phyloP scores from a whole-genome alignment of 35 echinoderm and acorn worm species.

The Heliocidaris tuberculata region DNA sequence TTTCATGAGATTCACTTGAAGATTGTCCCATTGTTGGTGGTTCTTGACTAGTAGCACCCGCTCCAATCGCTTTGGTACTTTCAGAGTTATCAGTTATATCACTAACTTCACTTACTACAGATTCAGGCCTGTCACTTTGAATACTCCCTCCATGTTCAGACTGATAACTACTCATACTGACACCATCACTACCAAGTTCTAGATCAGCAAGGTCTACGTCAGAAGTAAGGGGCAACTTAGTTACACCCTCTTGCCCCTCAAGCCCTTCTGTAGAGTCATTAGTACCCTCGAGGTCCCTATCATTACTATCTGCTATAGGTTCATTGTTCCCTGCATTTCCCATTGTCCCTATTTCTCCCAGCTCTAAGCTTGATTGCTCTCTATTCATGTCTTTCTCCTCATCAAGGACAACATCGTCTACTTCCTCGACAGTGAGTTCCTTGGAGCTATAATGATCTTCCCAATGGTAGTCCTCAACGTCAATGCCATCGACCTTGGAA shows the following conservation, averaged over 20 bases:
- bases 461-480: conserved; percentile 34
- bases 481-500: neutral
- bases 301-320: neutral
- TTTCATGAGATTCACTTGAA: neutral
- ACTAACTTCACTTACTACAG: neutral
- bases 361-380: neutral
- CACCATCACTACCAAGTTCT: neutral
- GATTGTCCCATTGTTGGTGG: neutral
- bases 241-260: neutral
- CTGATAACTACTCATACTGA: neutral
- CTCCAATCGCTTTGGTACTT: neutral
- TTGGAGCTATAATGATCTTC: conserved; percentile 32
- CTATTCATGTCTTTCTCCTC: neutral
- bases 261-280: neutral
- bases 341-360: neutral
- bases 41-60: neutral
- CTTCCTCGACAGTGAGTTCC: neutral
- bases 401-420: conserved; percentile 2
- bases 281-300: neutral
- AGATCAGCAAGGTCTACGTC: neutral
- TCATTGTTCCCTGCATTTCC: neutral
- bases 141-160: neutral
- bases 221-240: neutral
- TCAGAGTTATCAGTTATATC: neutral
- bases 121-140: neutral